Conservation (phyloP, 2,797 vertebrate genomes). For the Eleutherodactylus coqui region DNA sequence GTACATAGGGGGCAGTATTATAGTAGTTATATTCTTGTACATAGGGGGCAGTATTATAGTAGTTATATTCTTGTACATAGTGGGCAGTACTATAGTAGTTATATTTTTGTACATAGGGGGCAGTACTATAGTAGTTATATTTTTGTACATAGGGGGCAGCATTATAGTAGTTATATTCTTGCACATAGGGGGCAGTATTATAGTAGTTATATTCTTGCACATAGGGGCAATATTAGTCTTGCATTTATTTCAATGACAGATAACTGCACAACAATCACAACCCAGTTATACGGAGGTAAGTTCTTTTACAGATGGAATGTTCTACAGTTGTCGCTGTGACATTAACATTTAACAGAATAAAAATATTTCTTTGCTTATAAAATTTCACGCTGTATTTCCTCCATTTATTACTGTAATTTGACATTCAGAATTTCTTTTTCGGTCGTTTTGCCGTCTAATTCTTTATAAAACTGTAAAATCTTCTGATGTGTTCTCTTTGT, state of each 20-base stretch:
- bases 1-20: constrained; percentile 7
- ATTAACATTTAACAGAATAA: no score
- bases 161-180: constrained; percentile 6
- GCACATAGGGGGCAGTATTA: neutral
- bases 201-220: constrained; percentile 1
- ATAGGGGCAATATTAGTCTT: neutral
- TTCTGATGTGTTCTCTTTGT: no score
- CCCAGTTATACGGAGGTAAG: no score
- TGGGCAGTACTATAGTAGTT: no score
- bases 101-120: neutral
- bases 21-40: constrained; percentile 11
- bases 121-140: no score
- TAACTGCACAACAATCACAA: no score
- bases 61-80: no score
- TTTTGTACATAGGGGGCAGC: neutral
- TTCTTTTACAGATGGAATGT: no score
- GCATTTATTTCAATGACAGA: no score
- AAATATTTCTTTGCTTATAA: no score
- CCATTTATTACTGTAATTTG: neutral
- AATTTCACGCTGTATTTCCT: neutral
- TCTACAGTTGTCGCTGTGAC: no score
- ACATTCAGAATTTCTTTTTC: neutral
- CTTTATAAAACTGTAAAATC: neutral
- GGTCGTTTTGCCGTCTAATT: neutral
- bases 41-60: no score